Conservation (phyloP, 1,140 invertebrate species). For the Saccostrea cuccullata region DNA sequence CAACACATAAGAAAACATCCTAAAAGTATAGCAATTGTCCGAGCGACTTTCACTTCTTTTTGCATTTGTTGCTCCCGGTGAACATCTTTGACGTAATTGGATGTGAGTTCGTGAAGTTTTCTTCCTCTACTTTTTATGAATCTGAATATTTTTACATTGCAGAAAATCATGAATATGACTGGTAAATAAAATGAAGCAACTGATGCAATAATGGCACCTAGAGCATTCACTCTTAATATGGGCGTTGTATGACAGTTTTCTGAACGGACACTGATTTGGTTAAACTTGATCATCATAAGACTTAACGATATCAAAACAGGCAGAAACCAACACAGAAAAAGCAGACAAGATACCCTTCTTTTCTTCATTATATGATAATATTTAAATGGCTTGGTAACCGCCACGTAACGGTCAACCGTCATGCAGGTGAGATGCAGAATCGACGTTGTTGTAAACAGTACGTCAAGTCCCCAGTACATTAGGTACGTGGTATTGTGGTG, state of each 20-base stretch:
- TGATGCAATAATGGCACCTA: slow-evolving; percentile 84
- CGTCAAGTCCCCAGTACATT: slow-evolving; percentile 98
- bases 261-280: slow-evolving; percentile 5
- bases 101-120: slow-evolving; percentile 41
- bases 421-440: slow-evolving; percentile 98
- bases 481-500: slow-evolving; percentile 97
- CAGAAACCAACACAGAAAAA: slow-evolving; percentile 94
- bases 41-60: slow-evolving; percentile 43
- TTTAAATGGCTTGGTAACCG: slow-evolving; percentile 97
- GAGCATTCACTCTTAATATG: slow-evolving; percentile 53
- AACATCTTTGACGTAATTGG: slow-evolving; percentile 17
- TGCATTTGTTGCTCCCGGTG: slow-evolving; percentile 40
- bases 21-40: slow-evolving; percentile 46
- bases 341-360: slow-evolving; percentile 88
- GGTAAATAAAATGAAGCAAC: slow-evolving; percentile 96
- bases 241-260: neutral
- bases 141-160: slow-evolving; percentile 90
- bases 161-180: slow-evolving; percentile 93
- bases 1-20: slow-evolving; percentile 48
- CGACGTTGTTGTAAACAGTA: slow-evolving; percentile 98
- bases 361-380: slow-evolving; percentile 97
- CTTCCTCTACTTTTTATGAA: slow-evolving; percentile 41
- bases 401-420: slow-evolving; percentile 96
- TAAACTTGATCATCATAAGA: slow-evolving; percentile 88
- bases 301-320: slow-evolving; percentile 97